Evolutionary conservation across 2,888 invertebrate genomes (phyloP).

Genomic region (Cactoblastis cactorum): DNA sequence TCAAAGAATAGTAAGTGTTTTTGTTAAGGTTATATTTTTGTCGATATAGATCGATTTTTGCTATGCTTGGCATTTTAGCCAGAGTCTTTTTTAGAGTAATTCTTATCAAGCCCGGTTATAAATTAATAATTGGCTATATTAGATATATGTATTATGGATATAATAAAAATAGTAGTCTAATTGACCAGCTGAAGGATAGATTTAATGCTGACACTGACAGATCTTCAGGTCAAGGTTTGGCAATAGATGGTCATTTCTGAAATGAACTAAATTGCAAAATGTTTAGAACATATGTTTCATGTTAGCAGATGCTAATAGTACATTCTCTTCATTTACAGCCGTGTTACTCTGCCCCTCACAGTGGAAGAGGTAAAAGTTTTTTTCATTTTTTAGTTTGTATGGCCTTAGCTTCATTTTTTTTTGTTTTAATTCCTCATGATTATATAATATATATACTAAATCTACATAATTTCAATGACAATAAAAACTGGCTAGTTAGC

Average conservation of each 20-base stretch:
- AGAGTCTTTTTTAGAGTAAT: constrained; percentile 34
- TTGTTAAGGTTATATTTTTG: constrained; percentile 58
- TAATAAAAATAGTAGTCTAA: background rate
- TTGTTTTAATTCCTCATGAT: no score
- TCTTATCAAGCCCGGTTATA: constrained; percentile 34
- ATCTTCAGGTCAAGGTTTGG: constrained; percentile 54
- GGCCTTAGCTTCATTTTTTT: no score
- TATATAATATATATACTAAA: no score
- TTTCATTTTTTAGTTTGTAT: constrained; percentile 14
- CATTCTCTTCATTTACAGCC: constrained; percentile 83
- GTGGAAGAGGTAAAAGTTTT: constrained; percentile 93
- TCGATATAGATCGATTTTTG: constrained; percentile 71
- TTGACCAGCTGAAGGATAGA: background rate
- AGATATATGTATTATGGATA: background rate
- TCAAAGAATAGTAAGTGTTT: constrained; percentile 85
- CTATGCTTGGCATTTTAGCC: constrained; percentile 36
- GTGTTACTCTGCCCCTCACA: constrained; percentile 96
- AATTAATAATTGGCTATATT: background rate
- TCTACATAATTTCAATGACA: no score
- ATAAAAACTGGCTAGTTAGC: no score
- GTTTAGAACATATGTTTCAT: constrained; percentile 2
- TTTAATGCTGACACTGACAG: constrained; percentile 54
- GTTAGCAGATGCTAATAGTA: background rate
- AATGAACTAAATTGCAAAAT: background rate
- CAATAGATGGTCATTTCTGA: constrained; percentile 6